Evolutionary conservation across 1,140 invertebrate genomes (phyloP), one percentile per base, ranked within the genome.

Genomic region (Mycetomoellerius zeteki): DNA sequence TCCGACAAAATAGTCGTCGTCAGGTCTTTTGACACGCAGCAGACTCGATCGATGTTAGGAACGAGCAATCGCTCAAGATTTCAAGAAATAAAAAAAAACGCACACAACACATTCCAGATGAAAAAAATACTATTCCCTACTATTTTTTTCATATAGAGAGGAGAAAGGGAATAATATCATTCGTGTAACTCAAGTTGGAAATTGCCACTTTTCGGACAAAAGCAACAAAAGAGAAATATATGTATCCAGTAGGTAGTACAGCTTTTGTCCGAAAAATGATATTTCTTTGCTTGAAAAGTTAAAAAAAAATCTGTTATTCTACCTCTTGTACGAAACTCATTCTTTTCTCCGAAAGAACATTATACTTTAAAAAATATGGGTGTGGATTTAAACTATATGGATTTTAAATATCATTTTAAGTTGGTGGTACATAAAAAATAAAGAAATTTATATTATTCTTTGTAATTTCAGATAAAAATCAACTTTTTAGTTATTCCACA

Each of bases 1-100:
- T 85, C 19, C 75, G 6, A 19, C 47, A 78, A 85, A 85, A 85
- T 21, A 27, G 21, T 52, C 73, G 52, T 67, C 76, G 76, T 78
- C 60, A 8, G 19, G 24, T 27, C 50, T 56, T 71, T 81, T 24
- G 30, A 47, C 19, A 43, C 65, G 54, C 24, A 47, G 30, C 37
- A 37, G 12, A 6, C 1, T 21, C n/a, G 67, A 82, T 73, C 27
- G 37, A 82, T 43, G 43, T 80, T 67, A 69, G 21, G 54, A 50
- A 7, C 27, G 8, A 6, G 19, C 24, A 14, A 84, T 58, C 54
- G 37, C 27, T 75, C 37, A 60, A n/a, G 8, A 19, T 30, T n/a
- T 73, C 12, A 58, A 75, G 19, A 60, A 50, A 84, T 62, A 24
- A 21, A n/a, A 37, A 37, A 75, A 30, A 21, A 14, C n/a, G 37